Conservation (phyloP, 2,888 invertebrate species). For the Philopedon plagiatum region DNA sequence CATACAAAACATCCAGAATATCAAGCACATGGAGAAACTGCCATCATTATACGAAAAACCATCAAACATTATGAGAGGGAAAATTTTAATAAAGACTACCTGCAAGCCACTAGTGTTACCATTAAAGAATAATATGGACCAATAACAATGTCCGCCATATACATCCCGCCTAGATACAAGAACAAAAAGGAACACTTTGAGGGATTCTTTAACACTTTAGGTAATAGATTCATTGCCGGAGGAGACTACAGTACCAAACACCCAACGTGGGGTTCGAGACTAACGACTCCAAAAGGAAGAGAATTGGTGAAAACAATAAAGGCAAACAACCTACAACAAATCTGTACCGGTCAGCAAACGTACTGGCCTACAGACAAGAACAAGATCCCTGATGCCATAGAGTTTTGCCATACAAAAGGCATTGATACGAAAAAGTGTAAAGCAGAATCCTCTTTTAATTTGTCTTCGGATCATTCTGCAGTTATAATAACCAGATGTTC, state of each 20-base stretch:
- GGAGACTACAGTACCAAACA: conserved; percentile 49
- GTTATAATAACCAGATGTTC: too few species aligned
- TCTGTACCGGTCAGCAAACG: conserved; percentile 49
- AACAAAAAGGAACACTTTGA: too few species aligned
- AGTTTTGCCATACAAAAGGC: conserved; percentile 32
- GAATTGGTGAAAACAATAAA: too few species aligned
- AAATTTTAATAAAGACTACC: conserved; percentile 47
- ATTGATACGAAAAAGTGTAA: conserved; percentile 25
- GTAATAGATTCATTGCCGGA: conserved; percentile 43
- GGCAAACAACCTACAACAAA: conserved; percentile 24
- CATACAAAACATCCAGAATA: conserved; percentile 42
- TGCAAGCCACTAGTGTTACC: too few species aligned
- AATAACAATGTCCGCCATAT: conserved; percentile 46
- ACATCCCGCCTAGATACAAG: conserved; percentile 50
- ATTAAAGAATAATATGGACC: conserved; percentile 14
- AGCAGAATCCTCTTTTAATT: conserved; percentile 15
- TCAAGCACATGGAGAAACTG: too few species aligned
- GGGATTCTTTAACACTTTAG: too few species aligned
- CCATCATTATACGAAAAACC: too few species aligned
- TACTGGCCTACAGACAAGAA: conserved; percentile 53
- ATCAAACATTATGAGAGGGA: conserved; percentile 6
- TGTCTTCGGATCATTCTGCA: too few species aligned
- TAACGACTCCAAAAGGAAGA: too few species aligned
- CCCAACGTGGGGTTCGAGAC: conserved; percentile 43
- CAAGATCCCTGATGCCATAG: conserved; percentile 37